A percentile compares a stretch with the other conserved stretches of the same genome.
phyloP scores from a whole-genome alignment of 2,113 vertebrate genomes.

The Turdus rufiventris region DNA sequence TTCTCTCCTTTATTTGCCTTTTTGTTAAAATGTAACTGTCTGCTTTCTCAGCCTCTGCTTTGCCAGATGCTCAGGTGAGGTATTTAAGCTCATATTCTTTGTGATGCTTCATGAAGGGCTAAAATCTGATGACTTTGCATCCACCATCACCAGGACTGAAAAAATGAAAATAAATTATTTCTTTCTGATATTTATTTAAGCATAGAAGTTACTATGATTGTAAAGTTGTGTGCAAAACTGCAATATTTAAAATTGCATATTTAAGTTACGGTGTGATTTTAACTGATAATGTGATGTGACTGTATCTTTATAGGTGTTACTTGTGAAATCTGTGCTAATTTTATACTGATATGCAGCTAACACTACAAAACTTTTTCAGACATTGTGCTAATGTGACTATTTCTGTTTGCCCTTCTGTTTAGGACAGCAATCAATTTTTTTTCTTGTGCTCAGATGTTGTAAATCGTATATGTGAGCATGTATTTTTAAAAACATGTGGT shows the following conservation, averaged over 20 bases:
- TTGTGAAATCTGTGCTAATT: not conserved
- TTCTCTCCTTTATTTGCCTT: not conserved
- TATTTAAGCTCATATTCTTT: not conserved
- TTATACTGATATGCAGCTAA: not conserved
- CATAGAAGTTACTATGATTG: not conserved
- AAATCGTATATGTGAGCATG: not conserved
- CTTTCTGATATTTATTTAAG: not conserved
- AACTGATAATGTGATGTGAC: not conserved
- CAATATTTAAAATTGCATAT: not conserved
- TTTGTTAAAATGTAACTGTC: not conserved
- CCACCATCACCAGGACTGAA: not conserved
- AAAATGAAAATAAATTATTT: not conserved
- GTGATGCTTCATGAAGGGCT: not conserved
- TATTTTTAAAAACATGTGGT: not conserved
- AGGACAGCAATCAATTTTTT: not conserved
- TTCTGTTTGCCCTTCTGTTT: not conserved
- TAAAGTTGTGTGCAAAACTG: not conserved
- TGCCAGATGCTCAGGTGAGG: not conserved
- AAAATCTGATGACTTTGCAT: not conserved
- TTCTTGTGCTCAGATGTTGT: not conserved
- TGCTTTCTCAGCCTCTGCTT: not conserved
- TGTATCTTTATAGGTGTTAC: not conserved
- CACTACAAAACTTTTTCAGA: not conserved
- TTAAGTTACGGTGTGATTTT: not conserved
- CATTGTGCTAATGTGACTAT: not conserved